Conservation (phyloP, 2,888 invertebrate genomes). For the Tetragonisca angustula region DNA sequence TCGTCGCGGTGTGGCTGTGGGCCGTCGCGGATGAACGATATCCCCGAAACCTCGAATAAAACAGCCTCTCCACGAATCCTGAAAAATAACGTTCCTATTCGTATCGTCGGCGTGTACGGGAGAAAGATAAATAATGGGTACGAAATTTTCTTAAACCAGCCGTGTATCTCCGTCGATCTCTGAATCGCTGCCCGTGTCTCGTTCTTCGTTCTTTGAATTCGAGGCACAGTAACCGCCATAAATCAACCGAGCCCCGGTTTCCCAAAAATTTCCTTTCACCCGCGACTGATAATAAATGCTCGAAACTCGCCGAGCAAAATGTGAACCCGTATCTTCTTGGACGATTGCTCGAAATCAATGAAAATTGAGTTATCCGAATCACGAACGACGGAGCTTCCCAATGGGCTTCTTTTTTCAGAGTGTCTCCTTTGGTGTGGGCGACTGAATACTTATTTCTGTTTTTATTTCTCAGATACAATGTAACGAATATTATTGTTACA, state of each 20-base stretch:
- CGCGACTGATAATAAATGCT: not conserved
- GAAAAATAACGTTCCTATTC: not conserved
- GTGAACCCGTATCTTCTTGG: conserved; percentile 19
- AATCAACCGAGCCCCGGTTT: not conserved
- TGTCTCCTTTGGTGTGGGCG: too few relatives aligned
- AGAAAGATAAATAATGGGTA: not conserved
- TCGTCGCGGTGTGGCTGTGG: conserved; percentile 17
- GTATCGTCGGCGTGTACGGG: not conserved
- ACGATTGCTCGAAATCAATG: conserved; percentile 2
- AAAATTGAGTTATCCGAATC: conserved; percentile 11
- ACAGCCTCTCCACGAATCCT: not conserved
- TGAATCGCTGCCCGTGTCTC: not conserved
- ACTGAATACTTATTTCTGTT: too few relatives aligned
- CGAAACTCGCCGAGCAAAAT: too few relatives aligned
- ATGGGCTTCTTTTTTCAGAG: not conserved
- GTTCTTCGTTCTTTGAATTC: conserved; percentile 1
- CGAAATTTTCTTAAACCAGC: not conserved
- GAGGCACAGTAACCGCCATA: conserved; percentile 1
- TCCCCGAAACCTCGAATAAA: not conserved
- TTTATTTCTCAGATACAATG: too few relatives aligned
- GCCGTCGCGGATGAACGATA: not conserved
- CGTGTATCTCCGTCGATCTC: not conserved
- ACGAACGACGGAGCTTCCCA: not conserved
- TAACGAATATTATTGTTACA: too few relatives aligned
- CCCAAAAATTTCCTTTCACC: conserved; percentile 5